Conservation (phyloP, 2,797 vertebrate genomes). For the Pteropus rufus region DNA sequence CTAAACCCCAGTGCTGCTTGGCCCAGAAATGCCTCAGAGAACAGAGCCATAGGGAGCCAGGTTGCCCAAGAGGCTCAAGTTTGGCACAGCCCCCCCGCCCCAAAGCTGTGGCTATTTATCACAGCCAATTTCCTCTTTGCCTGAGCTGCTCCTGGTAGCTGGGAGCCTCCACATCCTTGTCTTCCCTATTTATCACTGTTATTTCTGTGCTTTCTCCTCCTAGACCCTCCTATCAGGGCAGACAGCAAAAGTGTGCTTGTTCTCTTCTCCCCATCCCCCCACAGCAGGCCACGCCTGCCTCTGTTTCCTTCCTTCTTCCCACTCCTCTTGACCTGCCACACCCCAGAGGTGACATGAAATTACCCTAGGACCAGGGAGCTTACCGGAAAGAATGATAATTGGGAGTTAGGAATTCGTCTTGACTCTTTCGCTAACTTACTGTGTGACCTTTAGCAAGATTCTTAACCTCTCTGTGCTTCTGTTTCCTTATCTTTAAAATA, state of each 20-base stretch:
- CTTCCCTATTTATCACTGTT: neutral
- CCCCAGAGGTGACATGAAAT: neutral
- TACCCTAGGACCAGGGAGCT: neutral
- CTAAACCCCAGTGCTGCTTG: neutral
- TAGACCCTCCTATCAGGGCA: neutral
- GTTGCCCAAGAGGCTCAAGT: neutral
- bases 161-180: neutral
- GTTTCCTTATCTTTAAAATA: neutral
- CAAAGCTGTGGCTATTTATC: neutral
- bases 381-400: neutral
- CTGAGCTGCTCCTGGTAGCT: neutral
- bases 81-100: neutral
- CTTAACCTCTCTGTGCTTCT: slow-evolving; percentile 16
- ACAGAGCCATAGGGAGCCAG: neutral
- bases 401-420: neutral
- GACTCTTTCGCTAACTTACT: neutral
- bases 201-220: neutral
- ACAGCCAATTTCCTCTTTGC: neutral
- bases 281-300: neutral
- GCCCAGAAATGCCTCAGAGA: neutral
- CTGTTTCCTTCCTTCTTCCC: neutral
- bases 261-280: neutral
- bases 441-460: neutral
- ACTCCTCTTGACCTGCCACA: rapidly evolving
- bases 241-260: neutral